A percentile compares a stretch with the other conserved stretches of the same genome.
Evolutionary conservation across 2,113 vertebrate genomes (phyloP).

Genomic region (Parus major): DNA sequence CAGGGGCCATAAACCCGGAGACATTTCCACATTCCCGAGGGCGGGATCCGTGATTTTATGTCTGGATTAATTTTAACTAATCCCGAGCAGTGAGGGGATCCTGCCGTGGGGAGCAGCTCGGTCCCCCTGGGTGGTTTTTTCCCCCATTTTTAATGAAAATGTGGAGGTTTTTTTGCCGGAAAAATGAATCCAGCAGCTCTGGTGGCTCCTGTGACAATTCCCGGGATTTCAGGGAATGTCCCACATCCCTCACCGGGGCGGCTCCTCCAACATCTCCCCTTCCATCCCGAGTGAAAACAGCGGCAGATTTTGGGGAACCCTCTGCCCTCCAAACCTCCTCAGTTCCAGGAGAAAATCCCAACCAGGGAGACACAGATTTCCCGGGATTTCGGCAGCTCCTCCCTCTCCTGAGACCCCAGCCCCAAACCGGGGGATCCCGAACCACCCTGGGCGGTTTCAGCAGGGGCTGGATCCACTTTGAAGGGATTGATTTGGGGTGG

Average conservation of each 20-base stretch:
- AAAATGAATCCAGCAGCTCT: neutral
- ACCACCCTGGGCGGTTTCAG: neutral
- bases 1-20: neutral
- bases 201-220: accelerated
- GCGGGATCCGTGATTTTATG: neutral
- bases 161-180: neutral
- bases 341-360: neutral
- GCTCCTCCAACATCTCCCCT: neutral
- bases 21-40: neutral
- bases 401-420: neutral
- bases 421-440: neutral
- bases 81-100: neutral
- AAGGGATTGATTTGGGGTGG: accelerated
- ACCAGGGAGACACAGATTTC: neutral
- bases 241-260: neutral
- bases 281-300: neutral
- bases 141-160: neutral
- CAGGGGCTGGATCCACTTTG: accelerated
- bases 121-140: accelerated
- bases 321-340: neutral
- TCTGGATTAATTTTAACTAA: neutral
- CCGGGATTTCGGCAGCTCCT: neutral
- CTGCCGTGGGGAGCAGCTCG: neutral
- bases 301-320: neutral
- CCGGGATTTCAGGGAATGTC: neutral